Evolutionary conservation across 2,888 invertebrate species (phyloP).

Genomic region (Seira sanloemensis): DNA sequence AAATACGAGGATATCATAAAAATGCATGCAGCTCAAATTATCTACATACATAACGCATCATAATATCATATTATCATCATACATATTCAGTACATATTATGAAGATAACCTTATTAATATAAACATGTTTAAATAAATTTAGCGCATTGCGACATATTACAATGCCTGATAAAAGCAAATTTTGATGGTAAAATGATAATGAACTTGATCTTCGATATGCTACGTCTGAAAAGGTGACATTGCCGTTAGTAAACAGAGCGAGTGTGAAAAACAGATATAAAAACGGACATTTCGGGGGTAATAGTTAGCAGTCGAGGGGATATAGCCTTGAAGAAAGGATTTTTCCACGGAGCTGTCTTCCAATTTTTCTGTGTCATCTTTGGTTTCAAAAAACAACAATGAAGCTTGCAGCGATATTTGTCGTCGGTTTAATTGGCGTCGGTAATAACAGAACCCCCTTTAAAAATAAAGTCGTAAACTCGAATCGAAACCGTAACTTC

Average conservation of each 20-base stretch:
- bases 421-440: slow-evolving; percentile 30
- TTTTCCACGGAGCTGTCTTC: background rate
- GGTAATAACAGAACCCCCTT: slow-evolving; percentile 25
- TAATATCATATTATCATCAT: no score
- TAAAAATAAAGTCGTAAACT: background rate
- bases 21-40: no score
- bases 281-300: background rate
- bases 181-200: background rate
- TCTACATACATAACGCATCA: no score
- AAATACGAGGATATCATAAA: no score
- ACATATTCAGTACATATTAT: no score
- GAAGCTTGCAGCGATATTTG: slow-evolving; percentile 38
- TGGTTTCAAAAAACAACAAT: slow-evolving; percentile 22
- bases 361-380: background rate
- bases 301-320: slow-evolving; percentile 11
- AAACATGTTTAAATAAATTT: no score
- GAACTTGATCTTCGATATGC: background rate
- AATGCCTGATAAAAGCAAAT: background rate
- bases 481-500: background rate
- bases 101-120: no score
- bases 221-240: no score
- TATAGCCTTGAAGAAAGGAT: slow-evolving; percentile 36
- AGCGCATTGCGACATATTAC: background rate
- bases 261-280: background rate
- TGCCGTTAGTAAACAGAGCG: background rate